Evolutionary conservation across 2,888 invertebrate species (phyloP).

Genomic region (Prosopocoilus inquinatus): DNA sequence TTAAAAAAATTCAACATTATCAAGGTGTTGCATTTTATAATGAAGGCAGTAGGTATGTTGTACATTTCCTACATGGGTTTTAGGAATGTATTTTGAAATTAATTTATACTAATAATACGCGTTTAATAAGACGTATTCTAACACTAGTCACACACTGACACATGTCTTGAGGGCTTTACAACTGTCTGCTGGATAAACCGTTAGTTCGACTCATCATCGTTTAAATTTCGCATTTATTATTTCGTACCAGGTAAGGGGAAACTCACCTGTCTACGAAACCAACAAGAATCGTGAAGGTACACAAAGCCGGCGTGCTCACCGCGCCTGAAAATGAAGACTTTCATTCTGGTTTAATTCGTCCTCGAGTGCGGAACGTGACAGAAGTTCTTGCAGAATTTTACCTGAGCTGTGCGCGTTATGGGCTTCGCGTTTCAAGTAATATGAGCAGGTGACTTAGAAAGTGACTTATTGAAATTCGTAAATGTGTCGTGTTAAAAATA

Average conservation of each 20-base stretch:
- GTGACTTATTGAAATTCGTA: slow-evolving; percentile 12
- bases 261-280: slow-evolving; percentile 24
- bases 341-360: slow-evolving; percentile 27
- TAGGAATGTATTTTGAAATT: too few species aligned
- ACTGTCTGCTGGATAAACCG: slow-evolving; percentile 22
- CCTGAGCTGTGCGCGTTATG: background rate
- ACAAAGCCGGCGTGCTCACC: slow-evolving; percentile 14
- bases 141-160: slow-evolving; percentile 17
- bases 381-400: slow-evolving; percentile 1
- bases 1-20: too few species aligned
- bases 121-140: too few species aligned
- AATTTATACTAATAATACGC: too few species aligned
- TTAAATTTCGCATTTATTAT: slow-evolving; percentile 13
- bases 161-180: slow-evolving; percentile 24
- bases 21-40: too few species aligned
- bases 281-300: slow-evolving; percentile 18
- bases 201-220: slow-evolving; percentile 20
- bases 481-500: slow-evolving; percentile 10
- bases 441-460: slow-evolving; percentile 13
- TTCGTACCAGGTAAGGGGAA: slow-evolving; percentile 22
- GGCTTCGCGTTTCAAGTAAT: slow-evolving; percentile 1
- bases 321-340: slow-evolving; percentile 26
- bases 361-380: background rate
- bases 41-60: too few species aligned
- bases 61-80: too few species aligned